phyloP scores from a whole-genome alignment of 2,113 vertebrate genomes.

The Danionella cerebrum region DNA sequence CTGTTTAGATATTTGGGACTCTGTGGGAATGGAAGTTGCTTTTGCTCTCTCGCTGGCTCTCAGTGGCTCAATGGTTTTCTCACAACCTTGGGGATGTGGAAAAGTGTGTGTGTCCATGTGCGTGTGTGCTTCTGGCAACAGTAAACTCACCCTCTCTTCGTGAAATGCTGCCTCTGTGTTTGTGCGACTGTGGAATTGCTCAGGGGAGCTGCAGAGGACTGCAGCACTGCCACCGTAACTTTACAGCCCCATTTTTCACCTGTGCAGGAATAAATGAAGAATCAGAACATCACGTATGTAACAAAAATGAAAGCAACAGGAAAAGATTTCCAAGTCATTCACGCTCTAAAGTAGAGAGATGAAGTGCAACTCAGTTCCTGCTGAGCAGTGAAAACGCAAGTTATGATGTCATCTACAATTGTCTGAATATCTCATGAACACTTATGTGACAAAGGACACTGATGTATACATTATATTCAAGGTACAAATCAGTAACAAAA shows the following conservation, averaged over 20 bases:
- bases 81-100: constrained; percentile 21
- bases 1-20: constrained; percentile 53
- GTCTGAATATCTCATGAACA: neutral
- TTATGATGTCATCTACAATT: neutral
- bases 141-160: constrained; percentile 44
- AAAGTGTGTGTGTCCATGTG: constrained; percentile 10
- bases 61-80: constrained; percentile 41
- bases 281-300: constrained; percentile 39
- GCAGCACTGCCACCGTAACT: constrained; percentile 35
- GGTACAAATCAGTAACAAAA: too few relatives aligned
- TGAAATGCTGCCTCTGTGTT: constrained; percentile 45
- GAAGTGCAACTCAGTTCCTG: constrained; percentile 7
- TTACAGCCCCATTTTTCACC: constrained; percentile 48
- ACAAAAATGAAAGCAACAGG: constrained; percentile 30
- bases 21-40: constrained; percentile 30
- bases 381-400: constrained; percentile 1
- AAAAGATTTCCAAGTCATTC: constrained; percentile 25
- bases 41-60: constrained; percentile 6
- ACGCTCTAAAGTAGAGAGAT: constrained; percentile 11
- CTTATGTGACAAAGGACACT: too few relatives aligned
- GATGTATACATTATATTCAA: too few relatives aligned
- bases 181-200: constrained; percentile 38
- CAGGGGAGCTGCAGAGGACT: constrained; percentile 26
- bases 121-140: constrained; percentile 33
- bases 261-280: constrained; percentile 43